Conservation (phyloP, 1,140 invertebrate genomes). For the Drosophila chauvacae region DNA sequence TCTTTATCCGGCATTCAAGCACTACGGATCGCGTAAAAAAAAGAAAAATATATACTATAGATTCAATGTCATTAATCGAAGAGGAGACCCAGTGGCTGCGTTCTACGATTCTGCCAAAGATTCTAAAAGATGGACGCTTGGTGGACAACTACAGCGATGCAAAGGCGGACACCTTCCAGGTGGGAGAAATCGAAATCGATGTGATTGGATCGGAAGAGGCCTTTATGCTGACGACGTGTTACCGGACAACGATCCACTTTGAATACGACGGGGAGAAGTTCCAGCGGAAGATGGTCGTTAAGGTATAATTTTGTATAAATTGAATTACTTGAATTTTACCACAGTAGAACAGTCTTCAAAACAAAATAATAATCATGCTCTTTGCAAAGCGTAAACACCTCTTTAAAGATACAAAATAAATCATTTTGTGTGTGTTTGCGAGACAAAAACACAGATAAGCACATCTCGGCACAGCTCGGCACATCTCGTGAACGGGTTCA, state of each 20-base stretch:
- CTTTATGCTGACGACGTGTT: constrained; percentile 76
- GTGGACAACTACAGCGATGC: constrained; percentile 45
- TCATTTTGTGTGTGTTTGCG: too few species aligned
- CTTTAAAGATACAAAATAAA: constrained; percentile 4
- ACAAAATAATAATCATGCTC: neutral
- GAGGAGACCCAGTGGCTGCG: constrained; percentile 58
- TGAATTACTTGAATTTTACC: neutral
- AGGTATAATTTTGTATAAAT: constrained; percentile 39
- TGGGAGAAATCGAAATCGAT: constrained; percentile 51
- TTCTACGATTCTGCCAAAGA: constrained; percentile 37
- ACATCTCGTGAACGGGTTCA: too few species aligned
- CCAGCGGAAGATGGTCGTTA: constrained; percentile 60
- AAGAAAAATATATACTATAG: neutral
- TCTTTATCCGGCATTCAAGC: constrained; percentile 5
- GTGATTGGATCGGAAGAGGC: constrained; percentile 75
- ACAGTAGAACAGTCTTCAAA: neutral
- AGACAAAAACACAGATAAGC: constrained; percentile 1
- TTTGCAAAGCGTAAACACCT: neutral
- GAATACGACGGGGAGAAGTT: constrained; percentile 35
- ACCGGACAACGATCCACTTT: constrained; percentile 49
- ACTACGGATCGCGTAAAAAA: constrained; percentile 13
- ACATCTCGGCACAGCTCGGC: too few species aligned
- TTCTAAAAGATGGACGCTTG: constrained; percentile 45
- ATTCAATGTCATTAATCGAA: constrained; percentile 46
- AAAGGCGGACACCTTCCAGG: constrained; percentile 33